Conservation (phyloP, 2,888 invertebrate genomes). For the Euzophera pinguis region DNA sequence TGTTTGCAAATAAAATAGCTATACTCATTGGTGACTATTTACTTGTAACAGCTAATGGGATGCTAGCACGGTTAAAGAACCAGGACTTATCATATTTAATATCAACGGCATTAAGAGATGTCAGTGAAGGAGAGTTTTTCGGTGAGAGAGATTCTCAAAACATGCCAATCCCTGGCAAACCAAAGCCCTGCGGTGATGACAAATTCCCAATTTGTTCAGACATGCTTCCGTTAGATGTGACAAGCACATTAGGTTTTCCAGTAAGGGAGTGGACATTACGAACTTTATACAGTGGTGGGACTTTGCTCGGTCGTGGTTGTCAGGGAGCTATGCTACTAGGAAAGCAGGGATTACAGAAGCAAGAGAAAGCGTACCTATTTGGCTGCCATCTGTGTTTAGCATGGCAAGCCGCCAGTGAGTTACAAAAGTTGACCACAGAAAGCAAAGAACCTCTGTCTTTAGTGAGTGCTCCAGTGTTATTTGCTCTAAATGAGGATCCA, state of each 20-base stretch:
- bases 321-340: conserved; percentile 88
- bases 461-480: conserved; percentile 90
- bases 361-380: conserved; percentile 87
- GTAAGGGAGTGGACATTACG: conserved; percentile 85
- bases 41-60: conserved; percentile 89
- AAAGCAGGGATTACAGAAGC: conserved; percentile 82
- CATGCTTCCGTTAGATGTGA: conserved; percentile 58
- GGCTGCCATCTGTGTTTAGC: conserved; percentile 90
- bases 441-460: conserved; percentile 82
- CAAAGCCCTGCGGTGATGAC: conserved; percentile 45
- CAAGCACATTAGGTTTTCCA: conserved; percentile 75
- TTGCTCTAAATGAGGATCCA: conserved; percentile 87
- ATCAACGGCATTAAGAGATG: conserved; percentile 88
- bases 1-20: conserved; percentile 93
- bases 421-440: conserved; percentile 72
- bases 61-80: conserved; percentile 85
- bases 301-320: conserved; percentile 85
- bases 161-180: conserved; percentile 84
- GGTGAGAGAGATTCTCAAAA: conserved; percentile 87
- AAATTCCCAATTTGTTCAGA: conserved; percentile 51
- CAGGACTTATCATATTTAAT: conserved; percentile 89
- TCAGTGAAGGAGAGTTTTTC: conserved; percentile 91
- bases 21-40: conserved; percentile 92
- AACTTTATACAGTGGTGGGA: conserved; percentile 85
- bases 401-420: conserved; percentile 84